These are phyloP conservation scores for Palloptera scutellata DNA, from an alignment of 2,888 invertebrate genomes.

Conservation along the genomic window DNA sequence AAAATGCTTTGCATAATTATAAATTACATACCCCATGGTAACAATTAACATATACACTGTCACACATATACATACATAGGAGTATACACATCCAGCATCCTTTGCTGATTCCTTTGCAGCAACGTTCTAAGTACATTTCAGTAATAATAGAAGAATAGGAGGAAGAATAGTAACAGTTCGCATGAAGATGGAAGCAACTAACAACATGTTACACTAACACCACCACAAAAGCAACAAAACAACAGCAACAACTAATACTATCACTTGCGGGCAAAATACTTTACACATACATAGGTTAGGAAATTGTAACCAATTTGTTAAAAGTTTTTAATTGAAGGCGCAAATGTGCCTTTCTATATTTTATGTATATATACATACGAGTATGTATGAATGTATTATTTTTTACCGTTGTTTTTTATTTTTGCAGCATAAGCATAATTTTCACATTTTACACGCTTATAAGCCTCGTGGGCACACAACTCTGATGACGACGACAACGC, in stretches of 20 bases:
- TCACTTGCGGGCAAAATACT: too few relatives aligned
- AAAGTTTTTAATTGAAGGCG: slow-evolving; percentile 40
- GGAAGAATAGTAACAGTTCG: too few relatives aligned
- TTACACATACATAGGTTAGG: background rate
- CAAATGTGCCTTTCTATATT: slow-evolving; percentile 12
- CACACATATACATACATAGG: background rate
- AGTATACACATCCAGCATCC: background rate
- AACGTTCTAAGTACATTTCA: too few relatives aligned
- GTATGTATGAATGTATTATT: too few relatives aligned
- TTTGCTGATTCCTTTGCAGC: too few relatives aligned
- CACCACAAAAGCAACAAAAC: too few relatives aligned
- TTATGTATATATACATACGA: too few relatives aligned
- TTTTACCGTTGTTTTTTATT: slow-evolving; percentile 39
- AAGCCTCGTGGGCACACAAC: slow-evolving; percentile 50
- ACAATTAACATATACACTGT: slow-evolving; percentile 7
- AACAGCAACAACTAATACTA: too few relatives aligned
- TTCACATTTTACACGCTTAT: slow-evolving; percentile 47
- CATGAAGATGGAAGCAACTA: too few relatives aligned
- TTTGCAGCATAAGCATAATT: slow-evolving; percentile 41
- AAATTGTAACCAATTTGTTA: slow-evolving; percentile 37
- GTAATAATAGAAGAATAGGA: too few relatives aligned
- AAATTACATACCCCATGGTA: slow-evolving; percentile 9
- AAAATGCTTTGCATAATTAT: slow-evolving; percentile 5
- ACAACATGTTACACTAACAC: too few relatives aligned
- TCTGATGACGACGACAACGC: slow-evolving; percentile 7